phyloP scores from a whole-genome alignment of 2,113 vertebrate genomes.

The Sphaerodactylus townsendi region DNA sequence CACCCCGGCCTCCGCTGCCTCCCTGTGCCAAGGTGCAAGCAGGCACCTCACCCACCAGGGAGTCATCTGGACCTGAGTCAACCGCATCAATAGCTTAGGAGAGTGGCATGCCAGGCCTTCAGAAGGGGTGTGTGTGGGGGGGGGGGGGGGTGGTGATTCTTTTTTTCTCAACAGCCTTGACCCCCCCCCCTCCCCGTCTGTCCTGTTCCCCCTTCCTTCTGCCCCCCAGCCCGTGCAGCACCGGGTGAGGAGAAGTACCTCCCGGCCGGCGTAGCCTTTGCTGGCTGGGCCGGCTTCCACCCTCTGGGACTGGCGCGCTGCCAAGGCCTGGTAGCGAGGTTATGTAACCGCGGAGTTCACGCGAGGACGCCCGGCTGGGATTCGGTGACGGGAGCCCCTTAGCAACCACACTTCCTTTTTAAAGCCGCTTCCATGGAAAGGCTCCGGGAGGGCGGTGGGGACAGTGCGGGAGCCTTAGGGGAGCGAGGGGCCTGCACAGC shows the following conservation, averaged over 20 bases:
- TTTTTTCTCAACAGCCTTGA: too few relatives aligned
- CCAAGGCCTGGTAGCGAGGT: slow-evolving; percentile 1
- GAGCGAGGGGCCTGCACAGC: neutral
- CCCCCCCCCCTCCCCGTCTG: neutral
- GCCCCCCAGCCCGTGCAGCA: neutral
- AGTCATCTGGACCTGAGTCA: neutral
- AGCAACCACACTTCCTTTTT: neutral
- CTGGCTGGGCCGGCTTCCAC: neutral
- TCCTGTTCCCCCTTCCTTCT: too few relatives aligned
- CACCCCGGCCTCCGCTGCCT: neutral
- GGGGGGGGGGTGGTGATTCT: neutral
- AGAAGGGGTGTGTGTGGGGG: too few relatives aligned
- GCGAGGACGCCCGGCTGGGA: neutral
- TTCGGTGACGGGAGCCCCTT: neutral
- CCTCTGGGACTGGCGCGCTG: neutral
- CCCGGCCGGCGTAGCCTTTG: neutral
- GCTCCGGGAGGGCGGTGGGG: neutral
- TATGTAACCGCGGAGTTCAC: slow-evolving; percentile 24
- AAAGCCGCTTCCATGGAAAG: neutral
- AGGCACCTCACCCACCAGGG: neutral
- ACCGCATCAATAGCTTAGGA: neutral
- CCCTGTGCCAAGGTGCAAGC: neutral
- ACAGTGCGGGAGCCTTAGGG: neutral
- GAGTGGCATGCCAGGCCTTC: too few relatives aligned
- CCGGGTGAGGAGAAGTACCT: neutral